Conservation (phyloP, 2,113 vertebrate species). For the Tragelaphus buxtoni region DNA sequence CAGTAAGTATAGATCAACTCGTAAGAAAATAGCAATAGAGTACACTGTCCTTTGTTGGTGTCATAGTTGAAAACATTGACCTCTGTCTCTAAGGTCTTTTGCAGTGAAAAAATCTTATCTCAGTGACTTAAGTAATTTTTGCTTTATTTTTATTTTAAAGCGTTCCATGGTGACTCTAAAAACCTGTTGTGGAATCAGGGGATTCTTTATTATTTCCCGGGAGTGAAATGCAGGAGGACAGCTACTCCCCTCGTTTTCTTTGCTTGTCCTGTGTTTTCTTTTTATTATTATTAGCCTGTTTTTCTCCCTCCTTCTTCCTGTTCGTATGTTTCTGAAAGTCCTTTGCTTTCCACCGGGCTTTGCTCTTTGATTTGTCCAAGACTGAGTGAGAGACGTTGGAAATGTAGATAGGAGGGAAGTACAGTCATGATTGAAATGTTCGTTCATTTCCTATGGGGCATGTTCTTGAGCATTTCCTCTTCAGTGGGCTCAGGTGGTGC, state of each 20-base stretch:
- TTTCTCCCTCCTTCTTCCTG: background rate
- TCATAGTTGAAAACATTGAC: background rate
- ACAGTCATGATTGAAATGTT: accelerated
- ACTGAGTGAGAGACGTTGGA: background rate
- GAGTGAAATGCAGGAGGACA: background rate
- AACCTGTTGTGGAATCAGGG: too few species aligned
- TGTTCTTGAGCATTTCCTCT: background rate
- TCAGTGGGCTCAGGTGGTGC: background rate
- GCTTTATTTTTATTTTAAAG: background rate
- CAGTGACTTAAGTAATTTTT: background rate
- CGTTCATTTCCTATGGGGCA: background rate
- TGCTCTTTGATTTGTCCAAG: background rate
- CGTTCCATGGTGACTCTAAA: background rate
- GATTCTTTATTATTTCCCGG: too few species aligned
- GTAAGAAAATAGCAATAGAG: background rate
- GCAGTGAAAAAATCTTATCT: background rate
- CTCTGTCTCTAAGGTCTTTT: background rate
- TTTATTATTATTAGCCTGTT: background rate
- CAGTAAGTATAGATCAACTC: background rate
- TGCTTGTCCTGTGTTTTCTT: background rate
- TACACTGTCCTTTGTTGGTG: background rate
- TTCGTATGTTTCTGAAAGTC: background rate
- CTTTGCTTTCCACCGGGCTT: background rate
- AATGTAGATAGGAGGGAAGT: background rate
- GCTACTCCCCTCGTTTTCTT: background rate